Base-by-base conservation (phyloP, 2,797 vertebrate species). In the Lithobates pipiens region DNA sequence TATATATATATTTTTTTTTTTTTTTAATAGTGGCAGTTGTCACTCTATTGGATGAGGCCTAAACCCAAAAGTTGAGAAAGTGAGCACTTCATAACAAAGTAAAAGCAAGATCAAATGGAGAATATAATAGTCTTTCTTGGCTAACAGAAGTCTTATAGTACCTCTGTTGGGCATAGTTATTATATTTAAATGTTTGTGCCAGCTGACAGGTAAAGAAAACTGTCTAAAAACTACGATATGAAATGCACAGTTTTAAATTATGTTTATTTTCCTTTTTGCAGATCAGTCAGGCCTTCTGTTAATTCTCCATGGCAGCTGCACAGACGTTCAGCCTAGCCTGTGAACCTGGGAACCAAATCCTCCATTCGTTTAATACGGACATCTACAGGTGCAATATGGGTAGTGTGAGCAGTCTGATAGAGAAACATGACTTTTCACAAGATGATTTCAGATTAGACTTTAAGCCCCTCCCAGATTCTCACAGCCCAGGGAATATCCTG, bases 381-480 rank as follows among this genome's bases (percentile, higher is more conserved):
- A 61, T 85, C 9, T 89, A 93, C 16, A 91, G 91, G 78, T 94
- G 95, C 93, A 92, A 91, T 91, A 99, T 99, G 98, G 98, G 98
- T 90, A 99, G 98, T 0, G 98, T 99, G 86, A 96, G 98, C 89
- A 99, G 98, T 90, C 95, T 99, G 90, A 95, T 99, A 90, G 98
- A 99, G 92, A 96, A 96, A 87, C 95, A 97, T 5, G 97, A 98
- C 25, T 91, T 95, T 67, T 95, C 96, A 27, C 95, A 96, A 0
- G 92, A 95, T 88, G 93, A 93, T n/a, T 90, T 95, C 36, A 96
- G 94, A 90, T 90, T 91, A 5, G 95, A 90, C 18, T 93, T 92
- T 0, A 95, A 96, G 0, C 94, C 96, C 74, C 95, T 97, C 0
- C 95, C 96, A 89, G 95, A 96, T 70, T 94, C 97, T 78, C 96